These are phyloP conservation scores for Lochmaea capreae DNA, from an alignment of 2,888 invertebrate species.

Conservation along the genomic window DNA sequence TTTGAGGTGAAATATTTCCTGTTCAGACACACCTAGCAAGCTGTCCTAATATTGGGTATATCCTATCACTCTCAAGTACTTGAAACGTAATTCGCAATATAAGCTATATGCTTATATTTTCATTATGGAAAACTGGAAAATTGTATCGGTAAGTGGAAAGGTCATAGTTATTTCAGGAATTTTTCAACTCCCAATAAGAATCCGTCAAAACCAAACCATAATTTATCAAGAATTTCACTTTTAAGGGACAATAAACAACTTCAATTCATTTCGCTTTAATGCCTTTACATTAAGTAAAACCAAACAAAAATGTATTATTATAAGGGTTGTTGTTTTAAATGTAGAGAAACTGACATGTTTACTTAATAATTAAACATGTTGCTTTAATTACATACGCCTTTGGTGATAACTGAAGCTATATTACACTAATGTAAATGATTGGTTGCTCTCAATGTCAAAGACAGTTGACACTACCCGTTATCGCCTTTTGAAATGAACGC, in stretches of 20 bases:
- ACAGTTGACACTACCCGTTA: slow-evolving; percentile 38
- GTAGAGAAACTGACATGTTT: slow-evolving; percentile 14
- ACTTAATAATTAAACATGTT: slow-evolving; percentile 21
- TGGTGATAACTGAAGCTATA: slow-evolving; percentile 22
- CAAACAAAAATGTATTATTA: slow-evolving; percentile 14
- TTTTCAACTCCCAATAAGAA: neutral
- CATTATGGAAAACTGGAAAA: no score
- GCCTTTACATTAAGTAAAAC: neutral
- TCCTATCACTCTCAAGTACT: no score
- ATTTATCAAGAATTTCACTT: neutral
- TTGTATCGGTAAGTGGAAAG: no score
- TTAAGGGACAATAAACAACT: neutral
- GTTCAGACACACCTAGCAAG: no score
- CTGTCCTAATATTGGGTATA: no score
- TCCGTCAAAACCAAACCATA: neutral
- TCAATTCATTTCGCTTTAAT: neutral
- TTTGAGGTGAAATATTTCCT: no score
- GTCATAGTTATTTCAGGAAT: neutral
- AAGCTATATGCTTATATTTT: no score
- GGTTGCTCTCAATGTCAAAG: slow-evolving; percentile 35
- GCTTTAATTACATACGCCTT: slow-evolving; percentile 18
- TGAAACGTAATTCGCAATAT: no score
- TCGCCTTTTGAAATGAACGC: slow-evolving; percentile 39
- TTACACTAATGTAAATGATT: slow-evolving; percentile 23
- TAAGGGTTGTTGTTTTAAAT: slow-evolving; percentile 16